A percentile compares a stretch with the other conserved stretches of the same genome.
Evolutionary conservation across 1,140 invertebrate species (phyloP).

Genomic region (Cotesia glomerata): DNA sequence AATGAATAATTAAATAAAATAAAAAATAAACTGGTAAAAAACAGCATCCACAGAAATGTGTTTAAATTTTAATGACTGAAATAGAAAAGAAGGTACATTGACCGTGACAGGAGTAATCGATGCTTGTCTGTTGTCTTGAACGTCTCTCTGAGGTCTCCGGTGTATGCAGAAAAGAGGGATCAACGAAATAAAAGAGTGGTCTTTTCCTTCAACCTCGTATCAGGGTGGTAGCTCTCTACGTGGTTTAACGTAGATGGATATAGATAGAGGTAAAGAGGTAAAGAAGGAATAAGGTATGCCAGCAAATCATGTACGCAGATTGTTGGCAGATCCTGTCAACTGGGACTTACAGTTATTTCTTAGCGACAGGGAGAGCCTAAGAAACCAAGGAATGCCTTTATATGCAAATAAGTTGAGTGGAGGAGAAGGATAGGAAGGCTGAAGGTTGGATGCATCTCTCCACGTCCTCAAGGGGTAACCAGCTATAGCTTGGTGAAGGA

Average conservation of each 20-base stretch:
- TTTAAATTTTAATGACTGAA: too few relatives aligned
- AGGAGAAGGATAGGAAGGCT: slow-evolving; percentile 40
- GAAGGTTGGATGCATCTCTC: slow-evolving; percentile 23
- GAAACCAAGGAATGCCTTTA: slow-evolving; percentile 61
- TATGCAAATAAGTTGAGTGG: slow-evolving; percentile 58
- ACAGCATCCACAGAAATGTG: too few relatives aligned
- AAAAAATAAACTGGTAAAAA: too few relatives aligned
- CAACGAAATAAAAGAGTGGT: neutral
- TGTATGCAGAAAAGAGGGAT: too few relatives aligned
- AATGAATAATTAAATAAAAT: neutral
- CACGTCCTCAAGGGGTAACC: slow-evolving; percentile 4
- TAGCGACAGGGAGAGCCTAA: slow-evolving; percentile 48
- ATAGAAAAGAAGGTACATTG: too few relatives aligned
- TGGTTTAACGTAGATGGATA: slow-evolving; percentile 29
- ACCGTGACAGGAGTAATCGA: too few relatives aligned
- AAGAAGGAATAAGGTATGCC: slow-evolving; percentile 36
- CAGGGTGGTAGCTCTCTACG: slow-evolving; percentile 25
- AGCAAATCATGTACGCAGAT: slow-evolving; percentile 60
- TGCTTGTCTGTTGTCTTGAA: too few relatives aligned
- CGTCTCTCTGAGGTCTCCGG: too few relatives aligned
- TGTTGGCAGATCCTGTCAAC: slow-evolving; percentile 63
- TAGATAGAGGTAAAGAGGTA: slow-evolving; percentile 38
- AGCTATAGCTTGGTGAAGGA: neutral
- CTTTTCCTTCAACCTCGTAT: neutral
- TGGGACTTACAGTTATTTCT: slow-evolving; percentile 59